These are phyloP conservation scores for Thymallus thymallus DNA, from an alignment of 2,113 vertebrate species.

Conservation along the genomic window DNA sequence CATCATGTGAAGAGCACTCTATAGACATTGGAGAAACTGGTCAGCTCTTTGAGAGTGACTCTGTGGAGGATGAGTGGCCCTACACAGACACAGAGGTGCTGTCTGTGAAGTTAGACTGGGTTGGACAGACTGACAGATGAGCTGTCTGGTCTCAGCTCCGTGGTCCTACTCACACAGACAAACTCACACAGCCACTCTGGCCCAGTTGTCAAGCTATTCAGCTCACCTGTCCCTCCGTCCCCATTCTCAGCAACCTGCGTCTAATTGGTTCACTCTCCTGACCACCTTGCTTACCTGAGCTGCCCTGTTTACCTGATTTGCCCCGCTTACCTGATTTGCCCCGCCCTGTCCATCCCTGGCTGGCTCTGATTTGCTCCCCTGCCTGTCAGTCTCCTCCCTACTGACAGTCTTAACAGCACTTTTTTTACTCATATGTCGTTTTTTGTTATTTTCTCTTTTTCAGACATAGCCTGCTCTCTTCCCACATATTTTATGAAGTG, in stretches of 20 bases:
- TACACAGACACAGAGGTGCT: constrained; percentile 16
- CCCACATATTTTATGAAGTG: constrained; percentile 8
- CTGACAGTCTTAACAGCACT: no score
- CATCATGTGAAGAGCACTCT: constrained; percentile 28
- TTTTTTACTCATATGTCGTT: no score
- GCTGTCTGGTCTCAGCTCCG: constrained; percentile 5
- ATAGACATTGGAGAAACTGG: background rate
- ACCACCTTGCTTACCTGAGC: background rate
- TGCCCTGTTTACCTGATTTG: background rate
- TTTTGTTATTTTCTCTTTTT: background rate
- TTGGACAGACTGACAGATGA: constrained; percentile 1
- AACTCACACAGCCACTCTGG: constrained; percentile 14
- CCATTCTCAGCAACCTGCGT: constrained; percentile 27
- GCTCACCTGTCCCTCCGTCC: constrained; percentile 31
- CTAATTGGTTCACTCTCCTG: constrained; percentile 50
- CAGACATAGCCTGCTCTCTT: background rate
- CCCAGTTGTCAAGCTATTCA: constrained; percentile 37
- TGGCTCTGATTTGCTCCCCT: constrained; percentile 10
- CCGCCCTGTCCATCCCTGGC: background rate
- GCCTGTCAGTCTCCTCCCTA: no score
- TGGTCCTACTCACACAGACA: constrained; percentile 14
- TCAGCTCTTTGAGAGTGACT: background rate
- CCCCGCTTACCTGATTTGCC: background rate
- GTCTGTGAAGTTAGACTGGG: constrained; percentile 18
- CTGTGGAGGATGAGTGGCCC: constrained; percentile 3